Evolutionary conservation across 2,113 vertebrate genomes (phyloP).

Genomic region (Chroicocephalus ridibundus): DNA sequence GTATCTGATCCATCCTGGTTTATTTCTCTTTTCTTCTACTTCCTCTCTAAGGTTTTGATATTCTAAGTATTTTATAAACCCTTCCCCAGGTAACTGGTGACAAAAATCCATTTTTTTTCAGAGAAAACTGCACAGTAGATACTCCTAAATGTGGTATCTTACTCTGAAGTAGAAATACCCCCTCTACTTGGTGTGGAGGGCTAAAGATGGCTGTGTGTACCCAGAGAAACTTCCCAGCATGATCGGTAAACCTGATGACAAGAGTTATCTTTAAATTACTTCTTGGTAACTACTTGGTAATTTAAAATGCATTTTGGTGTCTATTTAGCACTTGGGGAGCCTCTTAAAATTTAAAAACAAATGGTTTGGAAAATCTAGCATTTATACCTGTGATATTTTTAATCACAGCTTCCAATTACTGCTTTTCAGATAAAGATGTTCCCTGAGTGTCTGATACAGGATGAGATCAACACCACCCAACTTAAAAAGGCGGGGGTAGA

Average conservation of each 20-base stretch:
- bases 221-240: not conserved
- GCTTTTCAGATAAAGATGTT: not conserved
- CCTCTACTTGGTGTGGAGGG: not conserved
- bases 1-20: not conserved
- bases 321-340: not conserved
- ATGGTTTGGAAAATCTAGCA: not conserved
- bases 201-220: not conserved
- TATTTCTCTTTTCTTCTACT: not conserved
- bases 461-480: not conserved
- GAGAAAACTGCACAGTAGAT: not conserved
- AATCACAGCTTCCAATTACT: not conserved
- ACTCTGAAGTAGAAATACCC: not conserved
- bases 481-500: accelerated
- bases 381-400: not conserved
- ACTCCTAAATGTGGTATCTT: not conserved
- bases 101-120: not conserved
- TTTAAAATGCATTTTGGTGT: not conserved
- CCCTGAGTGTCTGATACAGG: not conserved
- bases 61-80: not conserved
- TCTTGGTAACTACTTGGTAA: not conserved
- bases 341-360: not conserved
- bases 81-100: not conserved
- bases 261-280: not conserved
- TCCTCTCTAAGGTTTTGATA: not conserved
- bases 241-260: not conserved